Percentiles rank a stretch among this genome's conserved stretches.
phyloP scores from a whole-genome alignment of 2,113 vertebrate genomes.

The Pelodiscus sinensis region DNA sequence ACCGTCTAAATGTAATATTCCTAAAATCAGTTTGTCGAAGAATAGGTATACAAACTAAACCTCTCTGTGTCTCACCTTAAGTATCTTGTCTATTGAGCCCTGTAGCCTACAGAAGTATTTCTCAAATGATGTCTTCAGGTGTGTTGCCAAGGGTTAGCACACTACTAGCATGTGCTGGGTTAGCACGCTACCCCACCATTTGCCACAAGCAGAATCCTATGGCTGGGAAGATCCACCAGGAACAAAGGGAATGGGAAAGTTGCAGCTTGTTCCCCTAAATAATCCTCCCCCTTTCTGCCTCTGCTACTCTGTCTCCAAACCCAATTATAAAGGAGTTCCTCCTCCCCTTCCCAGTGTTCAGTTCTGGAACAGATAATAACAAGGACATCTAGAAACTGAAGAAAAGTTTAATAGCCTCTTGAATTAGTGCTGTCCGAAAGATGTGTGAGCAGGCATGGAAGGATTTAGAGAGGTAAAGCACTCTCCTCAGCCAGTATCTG shows the following conservation, averaged over 20 bases:
- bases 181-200: not conserved
- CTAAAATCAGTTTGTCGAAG: not conserved
- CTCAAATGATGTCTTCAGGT: not conserved
- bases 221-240: too few relatives aligned
- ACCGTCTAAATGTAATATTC: not conserved
- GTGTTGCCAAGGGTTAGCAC: rapidly evolving
- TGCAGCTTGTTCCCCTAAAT: not conserved
- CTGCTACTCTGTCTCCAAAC: not conserved
- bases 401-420: not conserved
- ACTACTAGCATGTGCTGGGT: not conserved
- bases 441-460: not conserved
- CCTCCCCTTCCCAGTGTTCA: not conserved
- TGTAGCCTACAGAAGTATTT: not conserved
- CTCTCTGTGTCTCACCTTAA: not conserved
- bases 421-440: not conserved
- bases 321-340: not conserved
- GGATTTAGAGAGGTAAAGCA: not conserved
- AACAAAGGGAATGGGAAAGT: not conserved
- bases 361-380: not conserved
- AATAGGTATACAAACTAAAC: not conserved
- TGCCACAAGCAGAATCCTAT: not conserved
- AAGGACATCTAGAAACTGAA: not conserved
- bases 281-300: not conserved
- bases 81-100: not conserved
- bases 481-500: not conserved